These are phyloP conservation scores for Drosophila mayri DNA, from an alignment of 1,140 invertebrate genomes.

Conservation along the genomic window DNA sequence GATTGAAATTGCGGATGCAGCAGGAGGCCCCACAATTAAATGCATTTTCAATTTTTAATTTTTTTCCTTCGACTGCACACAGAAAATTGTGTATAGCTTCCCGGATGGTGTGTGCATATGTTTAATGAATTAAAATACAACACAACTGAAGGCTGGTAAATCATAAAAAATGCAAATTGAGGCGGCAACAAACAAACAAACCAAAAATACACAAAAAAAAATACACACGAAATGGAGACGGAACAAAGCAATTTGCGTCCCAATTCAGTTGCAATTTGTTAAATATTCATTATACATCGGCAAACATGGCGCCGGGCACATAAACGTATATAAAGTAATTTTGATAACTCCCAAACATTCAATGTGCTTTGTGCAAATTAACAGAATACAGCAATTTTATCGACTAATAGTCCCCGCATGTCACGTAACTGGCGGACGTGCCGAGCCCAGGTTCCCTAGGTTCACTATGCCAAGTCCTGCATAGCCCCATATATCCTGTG, in stretches of 20 bases:
- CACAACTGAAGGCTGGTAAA: conserved; percentile 34
- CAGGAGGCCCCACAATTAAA: conserved; percentile 40
- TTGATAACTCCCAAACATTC: conserved; percentile 47
- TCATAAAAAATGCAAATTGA: conserved; percentile 57
- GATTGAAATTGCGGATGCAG: conserved; percentile 16
- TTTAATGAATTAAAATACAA: conserved; percentile 47
- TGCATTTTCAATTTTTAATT: conserved; percentile 61
- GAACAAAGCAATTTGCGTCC: conserved; percentile 51
- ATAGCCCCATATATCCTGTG: conserved; percentile 8
- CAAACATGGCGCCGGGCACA: conserved; percentile 5
- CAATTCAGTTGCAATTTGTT: conserved; percentile 60
- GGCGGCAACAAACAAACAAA: conserved; percentile 27
- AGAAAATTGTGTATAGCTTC: conserved; percentile 22
- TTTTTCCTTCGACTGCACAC: conserved; percentile 30
- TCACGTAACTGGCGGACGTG: conserved; percentile 59
- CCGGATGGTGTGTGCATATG: conserved; percentile 34
- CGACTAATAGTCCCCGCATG: conserved; percentile 55
- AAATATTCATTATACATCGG: conserved; percentile 54
- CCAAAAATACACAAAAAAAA: conserved; percentile 8
- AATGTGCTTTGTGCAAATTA: conserved; percentile 56
- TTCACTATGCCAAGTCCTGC: background rate
- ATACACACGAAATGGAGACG: conserved; percentile 23
- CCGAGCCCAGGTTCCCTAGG: conserved; percentile 11
- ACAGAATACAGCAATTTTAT: conserved; percentile 53
- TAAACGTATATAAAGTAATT: conserved; percentile 38